Conservation (phyloP, 1,140 invertebrate species). For the Ectropis grisescens region DNA sequence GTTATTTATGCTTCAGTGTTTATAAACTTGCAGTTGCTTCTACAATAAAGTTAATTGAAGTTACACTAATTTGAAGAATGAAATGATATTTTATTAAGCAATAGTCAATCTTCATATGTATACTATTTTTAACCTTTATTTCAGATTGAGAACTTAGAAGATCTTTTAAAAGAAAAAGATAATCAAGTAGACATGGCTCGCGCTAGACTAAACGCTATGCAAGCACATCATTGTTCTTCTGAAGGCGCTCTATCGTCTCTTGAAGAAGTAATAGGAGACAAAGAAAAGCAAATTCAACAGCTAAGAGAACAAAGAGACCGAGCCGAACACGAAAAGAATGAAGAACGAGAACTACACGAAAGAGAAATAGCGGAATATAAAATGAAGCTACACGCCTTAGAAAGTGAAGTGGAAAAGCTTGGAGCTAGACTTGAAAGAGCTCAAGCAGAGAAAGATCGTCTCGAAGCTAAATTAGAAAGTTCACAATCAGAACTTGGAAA, state of each 20-base stretch:
- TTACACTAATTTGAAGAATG: too few species aligned
- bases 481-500: conserved; percentile 94
- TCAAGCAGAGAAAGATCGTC: conserved; percentile 88
- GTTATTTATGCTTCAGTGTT: too few species aligned
- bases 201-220: conserved; percentile 89
- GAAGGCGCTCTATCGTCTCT: conserved; percentile 92
- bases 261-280: conserved; percentile 96
- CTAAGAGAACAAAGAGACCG: conserved; percentile 90
- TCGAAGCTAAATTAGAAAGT: conserved; percentile 91
- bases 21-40: too few species aligned
- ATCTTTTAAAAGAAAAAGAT: conserved; percentile 97
- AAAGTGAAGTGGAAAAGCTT: conserved; percentile 93
- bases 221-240: conserved; percentile 92
- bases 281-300: conserved; percentile 96
- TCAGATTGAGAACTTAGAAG: conserved; percentile 97
- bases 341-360: conserved; percentile 94
- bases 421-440: conserved; percentile 89
- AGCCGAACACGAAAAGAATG: conserved; percentile 96
- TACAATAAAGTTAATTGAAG: too few species aligned
- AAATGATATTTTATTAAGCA: too few species aligned
- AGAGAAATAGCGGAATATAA: conserved; percentile 95
- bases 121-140: conserved; percentile 24
- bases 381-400: conserved; percentile 90
- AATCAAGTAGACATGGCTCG: conserved; percentile 97
- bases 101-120: too few species aligned